Evolutionary conservation across 2,797 vertebrate species (phyloP).

Genomic region (Rallus crepitans): DNA sequence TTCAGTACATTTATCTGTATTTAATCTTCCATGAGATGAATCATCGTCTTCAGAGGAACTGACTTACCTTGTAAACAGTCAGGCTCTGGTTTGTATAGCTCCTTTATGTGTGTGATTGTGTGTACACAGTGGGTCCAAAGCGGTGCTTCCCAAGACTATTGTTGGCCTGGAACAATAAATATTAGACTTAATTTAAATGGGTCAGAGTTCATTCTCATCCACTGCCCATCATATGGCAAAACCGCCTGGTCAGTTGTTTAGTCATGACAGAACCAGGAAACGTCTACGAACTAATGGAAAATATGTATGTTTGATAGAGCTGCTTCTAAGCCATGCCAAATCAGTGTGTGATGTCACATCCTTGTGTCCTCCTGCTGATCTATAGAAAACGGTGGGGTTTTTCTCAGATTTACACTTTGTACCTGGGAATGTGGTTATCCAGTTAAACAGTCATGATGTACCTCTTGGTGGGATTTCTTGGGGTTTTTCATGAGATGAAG

Average conservation of each 20-base stretch:
- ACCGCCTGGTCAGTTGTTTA: constrained; percentile 55
- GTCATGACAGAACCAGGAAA: constrained; percentile 54
- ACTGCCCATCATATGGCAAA: constrained; percentile 63
- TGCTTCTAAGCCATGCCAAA: constrained; percentile 52
- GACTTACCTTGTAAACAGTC: constrained; percentile 4
- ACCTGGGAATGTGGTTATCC: neutral
- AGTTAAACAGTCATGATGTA: neutral
- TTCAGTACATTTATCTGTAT: neutral
- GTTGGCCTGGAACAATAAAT: constrained; percentile 76
- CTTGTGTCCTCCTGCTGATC: neutral
- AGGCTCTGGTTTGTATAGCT: constrained; percentile 12
- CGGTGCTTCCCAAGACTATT: constrained; percentile 71
- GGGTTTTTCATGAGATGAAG: constrained; percentile 45
- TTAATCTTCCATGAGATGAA: neutral
- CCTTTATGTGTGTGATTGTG: constrained; percentile 47
- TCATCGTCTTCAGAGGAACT: constrained; percentile 1
- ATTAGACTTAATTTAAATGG: constrained; percentile 78
- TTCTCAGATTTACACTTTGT: neutral
- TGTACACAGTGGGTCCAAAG: constrained; percentile 64
- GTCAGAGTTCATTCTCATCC: constrained; percentile 81
- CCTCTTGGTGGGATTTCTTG: neutral
- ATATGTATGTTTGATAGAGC: constrained; percentile 66
- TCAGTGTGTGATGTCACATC: neutral
- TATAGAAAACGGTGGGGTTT: neutral
- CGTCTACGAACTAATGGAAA: constrained; percentile 62